phyloP scores from a whole-genome alignment of 37 sponge, comb jelly and placozoan genomes.

The Tethya wilhelma region DNA sequence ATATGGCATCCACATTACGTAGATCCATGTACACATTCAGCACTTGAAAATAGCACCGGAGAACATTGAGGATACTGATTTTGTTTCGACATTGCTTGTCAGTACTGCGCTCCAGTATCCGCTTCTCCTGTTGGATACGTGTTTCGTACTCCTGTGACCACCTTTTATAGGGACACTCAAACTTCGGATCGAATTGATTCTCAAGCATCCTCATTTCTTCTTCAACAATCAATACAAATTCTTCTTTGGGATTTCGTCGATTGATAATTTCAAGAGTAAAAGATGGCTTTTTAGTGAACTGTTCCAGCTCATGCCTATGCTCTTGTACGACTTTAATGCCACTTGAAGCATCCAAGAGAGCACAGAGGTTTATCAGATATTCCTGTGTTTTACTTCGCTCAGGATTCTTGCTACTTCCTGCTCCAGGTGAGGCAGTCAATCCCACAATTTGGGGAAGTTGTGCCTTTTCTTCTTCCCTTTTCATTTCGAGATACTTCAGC shows the following conservation, averaged over 20 bases:
- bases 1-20: conserved; percentile 49
- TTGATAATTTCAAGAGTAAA: background rate
- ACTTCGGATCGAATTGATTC: background rate
- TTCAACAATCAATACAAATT: background rate
- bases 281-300: conserved; percentile 3
- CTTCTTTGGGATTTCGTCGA: conserved; percentile 34
- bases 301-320: conserved; percentile 35
- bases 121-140: conserved; percentile 6
- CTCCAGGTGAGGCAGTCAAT: conserved; percentile 73
- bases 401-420: conserved; percentile 37
- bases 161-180: background rate
- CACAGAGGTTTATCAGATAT: conserved; percentile 63
- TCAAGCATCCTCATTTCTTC: conserved; percentile 40
- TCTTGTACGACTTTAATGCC: conserved; percentile 54
- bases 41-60: conserved; percentile 38
- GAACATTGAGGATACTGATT: conserved; percentile 24
- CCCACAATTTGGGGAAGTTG: conserved; percentile 65
- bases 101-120: background rate
- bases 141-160: conserved; percentile 18
- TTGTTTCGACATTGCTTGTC: conserved; percentile 21
- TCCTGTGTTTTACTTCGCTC: conserved; percentile 12
- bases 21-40: conserved; percentile 64
- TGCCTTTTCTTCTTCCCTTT: background rate
- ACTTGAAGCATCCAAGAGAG: conserved; percentile 71
- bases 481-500: conserved; percentile 33